A percentile compares a stretch with the other conserved stretches of the same genome.
These are phyloP conservation scores for Agrotis clavis DNA, from an alignment of 2,888 invertebrate species.

Conservation along the genomic window DNA sequence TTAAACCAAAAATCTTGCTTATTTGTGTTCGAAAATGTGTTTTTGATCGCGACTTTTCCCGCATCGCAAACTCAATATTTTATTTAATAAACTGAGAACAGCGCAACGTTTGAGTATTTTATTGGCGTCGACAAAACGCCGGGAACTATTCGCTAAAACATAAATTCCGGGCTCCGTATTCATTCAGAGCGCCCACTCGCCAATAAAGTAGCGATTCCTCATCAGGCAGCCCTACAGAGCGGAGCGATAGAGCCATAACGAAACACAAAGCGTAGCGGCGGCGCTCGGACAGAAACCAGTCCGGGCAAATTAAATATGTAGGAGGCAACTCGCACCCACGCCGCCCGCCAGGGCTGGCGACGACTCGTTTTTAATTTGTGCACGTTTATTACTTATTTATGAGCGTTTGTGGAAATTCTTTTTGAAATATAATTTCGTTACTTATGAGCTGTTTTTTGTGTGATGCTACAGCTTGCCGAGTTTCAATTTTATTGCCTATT, in stretches of 20 bases:
- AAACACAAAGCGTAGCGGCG: conserved; percentile 86
- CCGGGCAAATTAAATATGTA: conserved; percentile 91
- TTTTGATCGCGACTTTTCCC: conserved; percentile 33
- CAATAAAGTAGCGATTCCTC: conserved; percentile 77
- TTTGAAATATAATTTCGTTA: conserved; percentile 48
- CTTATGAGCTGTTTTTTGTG: conserved; percentile 30
- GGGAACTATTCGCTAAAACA: conserved; percentile 60
- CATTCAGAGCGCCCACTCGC: conserved; percentile 69
- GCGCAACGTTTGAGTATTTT: conserved; percentile 54
- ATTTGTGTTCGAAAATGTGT: conserved; percentile 51
- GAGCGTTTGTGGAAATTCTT: conserved; percentile 45
- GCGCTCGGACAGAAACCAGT: conserved; percentile 88
- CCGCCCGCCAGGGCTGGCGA: conserved; percentile 63
- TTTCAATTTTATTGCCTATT: conserved; percentile 1
- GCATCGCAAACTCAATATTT: conserved; percentile 24
- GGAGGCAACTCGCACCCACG: conserved; percentile 87
- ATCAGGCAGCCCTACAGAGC: conserved; percentile 72
- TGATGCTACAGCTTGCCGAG: conserved; percentile 1
- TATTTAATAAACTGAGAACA: conserved; percentile 56
- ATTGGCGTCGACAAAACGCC: conserved; percentile 58
- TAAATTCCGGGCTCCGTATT: conserved; percentile 66
- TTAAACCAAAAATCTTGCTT: conserved; percentile 47
- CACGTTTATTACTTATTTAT: conserved; percentile 60
- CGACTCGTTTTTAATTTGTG: conserved; percentile 56
- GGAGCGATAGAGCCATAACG: conserved; percentile 88